Evolutionary conservation across 2,888 invertebrate genomes (phyloP), one percentile per base, ranked within the genome.

Genomic region (Pterostichus madidus): DNA sequence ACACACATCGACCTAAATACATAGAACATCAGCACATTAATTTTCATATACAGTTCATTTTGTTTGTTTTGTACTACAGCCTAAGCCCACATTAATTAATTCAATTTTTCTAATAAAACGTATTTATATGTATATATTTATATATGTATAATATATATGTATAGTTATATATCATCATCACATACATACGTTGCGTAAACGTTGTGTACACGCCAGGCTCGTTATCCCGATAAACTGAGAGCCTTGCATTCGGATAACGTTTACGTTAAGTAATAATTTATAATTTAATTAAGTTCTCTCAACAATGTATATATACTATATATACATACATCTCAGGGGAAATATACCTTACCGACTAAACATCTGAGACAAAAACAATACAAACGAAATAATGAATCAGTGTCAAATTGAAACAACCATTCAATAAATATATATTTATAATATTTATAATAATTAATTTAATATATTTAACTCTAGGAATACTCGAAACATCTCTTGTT

Each of bases 21-120:
- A 83, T 83, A 77, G 76, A 83, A 83, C 83, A 83, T 83, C 83
- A 83, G 83, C 83, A 83, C 83, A 83, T 83, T 68, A 83, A 83
- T 83, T 81, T 83, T 83, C 83, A 83, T 83, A 83, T 83, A 83
- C 83, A 83, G 83, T 83, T 83, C 83, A 83, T 68, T 82, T 82
- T 80, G 68, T 80, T 61, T 80, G 35, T 79, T 79, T 80, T 80
- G 83, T 83, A 83, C 83, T 83, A 83, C 83, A 56, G 77, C 68
- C 83, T 83, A 83, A 83, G 83, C 83, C 71, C 83, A 83, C 83
- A 83, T 83, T 76, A 77, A 83, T 83, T 83, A 83, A 77, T 76
- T 83, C 53, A 83, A 83, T 83, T 59, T 56, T 76, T 83, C 76
- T 83, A 83, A 77, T 83, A 83, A 83, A 81, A 81, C 61, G 81